These are phyloP conservation scores for Vidua macroura DNA, from an alignment of 2,113 vertebrate genomes.

Conservation along the genomic window DNA sequence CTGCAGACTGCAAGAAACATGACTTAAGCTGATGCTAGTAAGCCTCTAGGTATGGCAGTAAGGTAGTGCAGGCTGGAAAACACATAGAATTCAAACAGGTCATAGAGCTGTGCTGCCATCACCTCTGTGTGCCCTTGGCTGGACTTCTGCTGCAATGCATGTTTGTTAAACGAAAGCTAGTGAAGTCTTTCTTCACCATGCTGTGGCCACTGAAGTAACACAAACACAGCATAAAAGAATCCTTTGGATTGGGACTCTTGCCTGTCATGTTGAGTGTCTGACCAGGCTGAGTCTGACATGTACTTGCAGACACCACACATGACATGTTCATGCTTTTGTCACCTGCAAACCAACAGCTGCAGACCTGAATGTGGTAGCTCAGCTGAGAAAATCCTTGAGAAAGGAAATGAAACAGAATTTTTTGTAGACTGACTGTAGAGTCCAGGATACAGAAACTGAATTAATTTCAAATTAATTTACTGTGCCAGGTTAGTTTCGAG, in stretches of 20 bases:
- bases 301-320: rapidly evolving
- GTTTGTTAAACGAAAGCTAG: not conserved
- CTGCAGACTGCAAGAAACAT: not conserved
- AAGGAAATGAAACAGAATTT: not conserved
- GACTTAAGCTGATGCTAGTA: not conserved
- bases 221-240: not conserved
- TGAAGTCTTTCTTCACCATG: not conserved
- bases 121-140: not conserved
- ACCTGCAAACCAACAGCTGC: not conserved
- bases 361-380: not conserved
- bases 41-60: not conserved
- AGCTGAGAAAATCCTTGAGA: not conserved
- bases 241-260: not conserved
- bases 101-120: not conserved
- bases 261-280: not conserved
- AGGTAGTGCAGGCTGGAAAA: not conserved
- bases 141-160: not conserved
- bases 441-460: not conserved
- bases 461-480: not conserved
- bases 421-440: not conserved
- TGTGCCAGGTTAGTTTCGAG: not conserved
- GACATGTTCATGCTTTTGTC: not conserved
- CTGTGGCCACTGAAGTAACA: not conserved
- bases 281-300: not conserved
- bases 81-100: not conserved